Percentiles rank a stretch among this genome's conserved stretches.
Evolutionary conservation across 1,140 invertebrate genomes (phyloP).

Genomic region (Apocrypta bakeri): DNA sequence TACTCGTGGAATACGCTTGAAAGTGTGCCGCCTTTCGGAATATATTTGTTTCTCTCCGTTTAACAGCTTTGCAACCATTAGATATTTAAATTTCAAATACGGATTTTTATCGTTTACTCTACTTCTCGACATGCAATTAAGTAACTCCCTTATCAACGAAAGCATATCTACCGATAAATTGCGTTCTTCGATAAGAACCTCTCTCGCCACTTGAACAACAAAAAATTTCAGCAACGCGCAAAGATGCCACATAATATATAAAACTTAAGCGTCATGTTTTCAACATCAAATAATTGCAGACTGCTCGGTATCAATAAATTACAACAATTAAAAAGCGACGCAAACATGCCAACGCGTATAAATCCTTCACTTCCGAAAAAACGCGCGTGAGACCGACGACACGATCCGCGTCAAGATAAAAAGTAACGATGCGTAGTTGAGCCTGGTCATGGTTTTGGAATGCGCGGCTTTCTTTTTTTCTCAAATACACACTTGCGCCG

Average conservation of each 20-base stretch:
- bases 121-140: background rate
- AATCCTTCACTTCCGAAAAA: background rate
- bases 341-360: background rate
- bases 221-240: background rate
- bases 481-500: background rate
- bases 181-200: too few species aligned
- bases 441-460: constrained; percentile 8
- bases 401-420: background rate
- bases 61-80: background rate
- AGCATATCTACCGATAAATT: background rate
- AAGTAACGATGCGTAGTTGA: background rate
- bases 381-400: background rate
- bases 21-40: background rate
- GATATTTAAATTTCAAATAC: background rate
- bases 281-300: background rate
- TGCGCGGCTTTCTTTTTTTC: background rate
- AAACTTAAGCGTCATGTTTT: background rate
- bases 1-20: background rate
- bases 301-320: background rate
- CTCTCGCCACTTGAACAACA: background rate
- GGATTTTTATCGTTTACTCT: background rate
- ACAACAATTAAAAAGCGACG: background rate
- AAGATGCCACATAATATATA: background rate
- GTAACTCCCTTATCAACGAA: background rate
- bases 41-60: background rate